Evolutionary conservation across 2,888 invertebrate species (phyloP).

Genomic region (Arge pagana): DNA sequence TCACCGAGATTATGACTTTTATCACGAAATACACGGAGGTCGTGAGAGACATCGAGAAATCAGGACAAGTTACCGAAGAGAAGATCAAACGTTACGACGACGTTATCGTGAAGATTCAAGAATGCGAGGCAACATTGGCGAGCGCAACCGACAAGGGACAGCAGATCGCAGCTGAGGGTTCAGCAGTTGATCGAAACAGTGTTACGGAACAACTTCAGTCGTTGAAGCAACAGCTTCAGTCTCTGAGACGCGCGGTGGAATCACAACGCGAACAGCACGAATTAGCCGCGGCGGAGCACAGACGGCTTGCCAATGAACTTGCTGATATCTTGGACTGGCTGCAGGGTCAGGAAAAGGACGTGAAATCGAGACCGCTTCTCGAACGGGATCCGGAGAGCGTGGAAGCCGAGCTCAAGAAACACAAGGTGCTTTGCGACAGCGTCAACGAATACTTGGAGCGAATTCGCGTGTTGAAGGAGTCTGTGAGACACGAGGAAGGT

Average conservation of each 20-base stretch:
- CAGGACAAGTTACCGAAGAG: slow-evolving; percentile 80
- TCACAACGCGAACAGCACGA: slow-evolving; percentile 87
- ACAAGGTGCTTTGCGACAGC: slow-evolving; percentile 69
- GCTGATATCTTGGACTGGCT: slow-evolving; percentile 82
- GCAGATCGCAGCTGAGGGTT: slow-evolving; percentile 89
- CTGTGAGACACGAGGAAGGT: slow-evolving; percentile 74
- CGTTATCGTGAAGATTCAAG: slow-evolving; percentile 83
- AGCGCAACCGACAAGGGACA: slow-evolving; percentile 91
- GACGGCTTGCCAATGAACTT: slow-evolving; percentile 81
- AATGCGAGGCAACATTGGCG: slow-evolving; percentile 85
- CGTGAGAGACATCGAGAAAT: slow-evolving; percentile 82
- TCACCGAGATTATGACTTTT: slow-evolving; percentile 86
- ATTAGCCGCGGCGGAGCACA: slow-evolving; percentile 84
- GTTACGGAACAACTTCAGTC: slow-evolving; percentile 87
- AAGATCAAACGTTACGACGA: slow-evolving; percentile 88
- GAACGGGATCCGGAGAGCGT: slow-evolving; percentile 80
- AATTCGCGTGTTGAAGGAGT: slow-evolving; percentile 71
- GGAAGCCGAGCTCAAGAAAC: slow-evolving; percentile 79
- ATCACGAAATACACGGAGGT: slow-evolving; percentile 85
- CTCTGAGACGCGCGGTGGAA: slow-evolving; percentile 80
- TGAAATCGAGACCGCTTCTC: slow-evolving; percentile 81
- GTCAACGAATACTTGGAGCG: slow-evolving; percentile 74
- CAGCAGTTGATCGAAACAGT: slow-evolving; percentile 82
- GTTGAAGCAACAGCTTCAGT: slow-evolving; percentile 81
- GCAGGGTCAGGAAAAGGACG: slow-evolving; percentile 78